Evolutionary conservation across 1,140 invertebrate genomes (phyloP).

Genomic region (Trichomalopsis sarcophagae): DNA sequence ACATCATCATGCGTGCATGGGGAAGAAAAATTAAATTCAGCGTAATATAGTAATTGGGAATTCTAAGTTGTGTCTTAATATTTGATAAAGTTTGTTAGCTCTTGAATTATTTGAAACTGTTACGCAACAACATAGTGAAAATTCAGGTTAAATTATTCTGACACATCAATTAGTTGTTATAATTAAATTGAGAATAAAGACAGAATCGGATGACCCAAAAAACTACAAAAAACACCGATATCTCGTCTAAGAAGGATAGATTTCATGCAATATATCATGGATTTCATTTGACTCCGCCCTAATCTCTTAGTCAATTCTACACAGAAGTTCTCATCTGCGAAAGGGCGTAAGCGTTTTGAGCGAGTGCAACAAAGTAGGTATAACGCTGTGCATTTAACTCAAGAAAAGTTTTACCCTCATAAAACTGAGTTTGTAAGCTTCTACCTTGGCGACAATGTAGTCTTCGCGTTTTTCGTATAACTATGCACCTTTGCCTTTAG

Average conservation of each 20-base stretch:
- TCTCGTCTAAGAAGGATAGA: no score
- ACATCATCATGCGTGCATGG: no score
- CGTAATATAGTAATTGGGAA: no score
- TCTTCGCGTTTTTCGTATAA: constrained; percentile 6
- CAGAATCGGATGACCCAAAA: no score
- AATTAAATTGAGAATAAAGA: no score
- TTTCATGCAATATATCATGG: no score
- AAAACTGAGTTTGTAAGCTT: not conserved
- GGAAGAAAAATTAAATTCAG: no score
- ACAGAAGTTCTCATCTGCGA: not conserved
- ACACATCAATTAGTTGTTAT: not conserved
- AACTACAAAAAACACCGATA: no score
- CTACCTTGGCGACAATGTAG: not conserved
- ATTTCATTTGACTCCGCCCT: not conserved
- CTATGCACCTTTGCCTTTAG: not conserved
- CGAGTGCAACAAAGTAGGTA: not conserved
- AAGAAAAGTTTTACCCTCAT: not conserved
- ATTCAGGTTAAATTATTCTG: constrained; percentile 10
- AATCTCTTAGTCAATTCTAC: not conserved
- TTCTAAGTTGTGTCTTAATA: not conserved
- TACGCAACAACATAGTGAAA: constrained; percentile 11
- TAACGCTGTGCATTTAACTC: not conserved
- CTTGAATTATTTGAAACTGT: constrained; percentile 21
- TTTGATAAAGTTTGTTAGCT: not conserved
- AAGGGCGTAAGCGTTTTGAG: not conserved